A percentile compares a stretch with the other conserved stretches of the same genome.
Evolutionary conservation across 2,113 vertebrate species (phyloP).

Genomic region (Lophura nycthemera): DNA sequence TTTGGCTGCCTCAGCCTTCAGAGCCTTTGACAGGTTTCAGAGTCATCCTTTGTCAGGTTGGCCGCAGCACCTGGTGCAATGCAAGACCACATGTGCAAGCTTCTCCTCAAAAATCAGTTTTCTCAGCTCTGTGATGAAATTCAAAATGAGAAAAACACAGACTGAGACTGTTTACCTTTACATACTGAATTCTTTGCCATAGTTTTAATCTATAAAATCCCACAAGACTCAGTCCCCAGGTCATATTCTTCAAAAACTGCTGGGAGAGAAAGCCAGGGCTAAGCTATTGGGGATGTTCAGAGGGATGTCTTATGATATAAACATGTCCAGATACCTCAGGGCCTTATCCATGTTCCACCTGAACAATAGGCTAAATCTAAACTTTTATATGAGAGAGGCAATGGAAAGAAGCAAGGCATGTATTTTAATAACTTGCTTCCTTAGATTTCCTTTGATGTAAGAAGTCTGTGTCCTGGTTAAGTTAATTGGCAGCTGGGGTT

Average conservation of each 20-base stretch:
- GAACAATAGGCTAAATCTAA: neutral
- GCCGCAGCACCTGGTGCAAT: neutral
- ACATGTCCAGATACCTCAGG: neutral
- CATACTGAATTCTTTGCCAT: neutral
- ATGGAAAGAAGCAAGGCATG: neutral
- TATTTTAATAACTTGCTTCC: neutral
- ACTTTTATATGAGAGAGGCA: neutral
- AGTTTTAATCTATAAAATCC: neutral
- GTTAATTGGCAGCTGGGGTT: neutral
- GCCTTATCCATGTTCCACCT: neutral
- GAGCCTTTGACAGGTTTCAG: neutral
- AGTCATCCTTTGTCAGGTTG: neutral
- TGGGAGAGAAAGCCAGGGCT: neutral
- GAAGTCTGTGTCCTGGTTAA: neutral
- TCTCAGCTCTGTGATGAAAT: neutral
- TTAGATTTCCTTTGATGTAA: neutral
- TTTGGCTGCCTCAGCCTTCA: neutral
- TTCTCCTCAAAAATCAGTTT: neutral
- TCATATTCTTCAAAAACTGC: neutral
- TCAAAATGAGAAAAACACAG: neutral
- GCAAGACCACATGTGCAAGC: neutral
- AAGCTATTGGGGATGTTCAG: neutral
- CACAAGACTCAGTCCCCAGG: neutral
- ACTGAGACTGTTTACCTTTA: neutral
- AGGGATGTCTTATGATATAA: neutral